A percentile compares a stretch with the other conserved stretches of the same genome.
These are phyloP conservation scores for Antedon bifida DNA, from an alignment of 35 echinoderm and acorn worm genomes.

Conservation along the genomic window DNA sequence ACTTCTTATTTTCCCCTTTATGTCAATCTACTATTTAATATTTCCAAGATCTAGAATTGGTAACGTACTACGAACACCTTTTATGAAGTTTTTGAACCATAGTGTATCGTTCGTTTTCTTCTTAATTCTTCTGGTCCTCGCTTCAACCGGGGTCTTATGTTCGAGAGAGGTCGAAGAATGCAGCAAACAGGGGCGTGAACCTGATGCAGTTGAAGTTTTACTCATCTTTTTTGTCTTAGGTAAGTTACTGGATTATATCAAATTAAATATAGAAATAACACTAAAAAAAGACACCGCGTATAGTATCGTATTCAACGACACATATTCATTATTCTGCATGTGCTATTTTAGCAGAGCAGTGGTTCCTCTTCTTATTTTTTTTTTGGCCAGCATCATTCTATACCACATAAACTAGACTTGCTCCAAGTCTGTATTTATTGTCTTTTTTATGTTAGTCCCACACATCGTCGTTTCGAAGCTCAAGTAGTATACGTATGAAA, in stretches of 20 bases:
- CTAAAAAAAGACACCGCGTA: too few species aligned
- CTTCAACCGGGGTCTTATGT: constrained; percentile 18
- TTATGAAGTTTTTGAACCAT: constrained; percentile 99
- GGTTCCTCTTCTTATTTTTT: too few species aligned
- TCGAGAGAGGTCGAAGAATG: neutral
- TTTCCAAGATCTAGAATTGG: constrained; percentile 61
- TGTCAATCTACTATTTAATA: constrained; percentile 78
- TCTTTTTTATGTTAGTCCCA: too few species aligned
- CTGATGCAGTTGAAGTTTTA: constrained; percentile 31
- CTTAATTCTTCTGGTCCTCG: constrained; percentile 58
- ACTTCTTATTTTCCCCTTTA: constrained; percentile 50
- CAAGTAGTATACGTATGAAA: too few species aligned
- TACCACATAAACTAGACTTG: too few species aligned
- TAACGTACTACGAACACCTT: constrained; percentile 64
- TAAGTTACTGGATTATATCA: constrained; percentile 18
- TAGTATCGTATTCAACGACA: too few species aligned
- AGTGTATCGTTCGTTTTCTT: constrained; percentile 87
- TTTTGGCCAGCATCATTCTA: too few species aligned
- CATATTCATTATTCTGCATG: too few species aligned
- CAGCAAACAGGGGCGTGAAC: constrained; percentile 15
- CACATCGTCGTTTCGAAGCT: too few species aligned
- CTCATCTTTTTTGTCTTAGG: constrained; percentile 73
- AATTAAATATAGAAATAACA: too few species aligned
- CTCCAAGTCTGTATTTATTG: too few species aligned
- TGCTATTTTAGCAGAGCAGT: too few species aligned